Conservation (phyloP, 2,113 vertebrate species). For the Podarcis muralis region DNA sequence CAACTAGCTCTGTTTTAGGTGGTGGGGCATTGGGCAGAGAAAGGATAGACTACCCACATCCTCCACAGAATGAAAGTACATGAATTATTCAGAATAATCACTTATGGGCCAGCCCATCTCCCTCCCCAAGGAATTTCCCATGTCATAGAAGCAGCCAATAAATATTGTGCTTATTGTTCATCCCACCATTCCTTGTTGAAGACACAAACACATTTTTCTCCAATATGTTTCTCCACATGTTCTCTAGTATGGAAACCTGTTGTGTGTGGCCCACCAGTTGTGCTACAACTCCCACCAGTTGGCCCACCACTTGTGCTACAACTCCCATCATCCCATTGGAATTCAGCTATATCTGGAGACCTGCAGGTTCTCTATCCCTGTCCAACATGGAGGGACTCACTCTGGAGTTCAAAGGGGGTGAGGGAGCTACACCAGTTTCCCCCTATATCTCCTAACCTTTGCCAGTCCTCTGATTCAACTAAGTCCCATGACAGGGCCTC, state of each 20-base stretch:
- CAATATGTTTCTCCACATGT: too few relatives aligned
- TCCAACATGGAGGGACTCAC: neutral
- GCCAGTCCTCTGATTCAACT: neutral
- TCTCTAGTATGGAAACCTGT: too few relatives aligned
- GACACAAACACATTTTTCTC: too few relatives aligned
- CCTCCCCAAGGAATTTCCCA: neutral
- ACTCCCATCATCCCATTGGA: too few relatives aligned
- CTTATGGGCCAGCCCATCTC: neutral
- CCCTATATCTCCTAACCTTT: neutral
- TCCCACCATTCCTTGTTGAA: neutral
- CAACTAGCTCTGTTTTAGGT: neutral
- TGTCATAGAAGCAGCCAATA: neutral
- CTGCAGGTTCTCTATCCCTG: too few relatives aligned
- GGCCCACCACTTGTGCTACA: too few relatives aligned
- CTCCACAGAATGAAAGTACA: neutral
- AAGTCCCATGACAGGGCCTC: neutral
- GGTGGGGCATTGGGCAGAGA: neutral
- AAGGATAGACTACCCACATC: neutral
- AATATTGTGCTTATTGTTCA: neutral
- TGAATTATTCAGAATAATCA: neutral
- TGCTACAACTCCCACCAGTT: too few relatives aligned
- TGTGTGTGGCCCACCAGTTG: too few relatives aligned
- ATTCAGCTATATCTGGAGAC: too few relatives aligned
- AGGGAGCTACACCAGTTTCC: neutral
- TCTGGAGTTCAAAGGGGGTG: neutral